Conservation (phyloP, 2,113 vertebrate genomes). For the Isurus oxyrinchus region DNA sequence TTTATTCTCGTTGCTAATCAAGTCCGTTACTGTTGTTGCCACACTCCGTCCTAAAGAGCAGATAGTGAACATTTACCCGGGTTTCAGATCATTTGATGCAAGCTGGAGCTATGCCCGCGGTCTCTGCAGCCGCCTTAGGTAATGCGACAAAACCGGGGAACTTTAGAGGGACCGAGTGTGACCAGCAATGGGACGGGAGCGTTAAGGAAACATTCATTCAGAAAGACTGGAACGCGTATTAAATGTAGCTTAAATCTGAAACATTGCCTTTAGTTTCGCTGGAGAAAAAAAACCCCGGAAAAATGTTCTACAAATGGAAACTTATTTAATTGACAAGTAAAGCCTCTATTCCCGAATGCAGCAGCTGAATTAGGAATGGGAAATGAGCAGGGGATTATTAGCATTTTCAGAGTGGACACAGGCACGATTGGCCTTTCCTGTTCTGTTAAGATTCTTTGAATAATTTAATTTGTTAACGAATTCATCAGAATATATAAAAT, state of each 20-base stretch:
- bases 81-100: neutral
- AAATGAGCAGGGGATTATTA: neutral
- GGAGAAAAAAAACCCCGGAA: neutral
- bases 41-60: neutral
- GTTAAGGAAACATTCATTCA: neutral
- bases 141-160: neutral
- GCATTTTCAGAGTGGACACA: no score
- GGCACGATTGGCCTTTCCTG: neutral
- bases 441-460: neutral
- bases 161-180: neutral
- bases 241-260: neutral
- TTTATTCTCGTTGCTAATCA: constrained; percentile 26
- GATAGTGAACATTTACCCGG: neutral
- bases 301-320: neutral
- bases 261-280: neutral
- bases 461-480: neutral
- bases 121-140: neutral
- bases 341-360: neutral
- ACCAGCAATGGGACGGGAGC: neutral
- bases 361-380: neutral
- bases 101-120: neutral
- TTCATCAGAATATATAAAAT: neutral
- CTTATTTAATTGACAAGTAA: neutral
- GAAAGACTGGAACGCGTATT: neutral
- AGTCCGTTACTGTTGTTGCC: neutral